phyloP scores from a whole-genome alignment of 1,140 invertebrate genomes.

The Samia ricini region DNA sequence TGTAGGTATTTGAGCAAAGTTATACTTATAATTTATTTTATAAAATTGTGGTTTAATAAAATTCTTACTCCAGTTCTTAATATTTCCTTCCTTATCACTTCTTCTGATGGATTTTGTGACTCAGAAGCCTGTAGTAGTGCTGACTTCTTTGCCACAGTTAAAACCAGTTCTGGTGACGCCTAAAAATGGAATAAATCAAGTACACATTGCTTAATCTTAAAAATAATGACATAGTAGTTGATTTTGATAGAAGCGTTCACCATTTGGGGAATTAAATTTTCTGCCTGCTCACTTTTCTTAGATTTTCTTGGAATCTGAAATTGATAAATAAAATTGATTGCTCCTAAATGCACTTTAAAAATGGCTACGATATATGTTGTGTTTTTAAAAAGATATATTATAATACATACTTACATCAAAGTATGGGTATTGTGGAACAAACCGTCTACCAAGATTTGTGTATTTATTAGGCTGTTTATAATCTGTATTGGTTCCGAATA shows the following conservation, averaged over 20 bases:
- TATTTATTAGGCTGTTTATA: slow-evolving; percentile 28
- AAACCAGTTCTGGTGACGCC: slow-evolving; percentile 46
- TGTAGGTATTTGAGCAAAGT: no score
- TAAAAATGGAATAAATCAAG: no score
- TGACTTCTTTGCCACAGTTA: slow-evolving; percentile 40
- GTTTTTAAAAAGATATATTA: background rate
- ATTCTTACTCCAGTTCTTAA: slow-evolving; percentile 44
- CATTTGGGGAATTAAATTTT: background rate
- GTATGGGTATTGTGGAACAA: slow-evolving; percentile 39
- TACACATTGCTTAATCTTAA: no score
- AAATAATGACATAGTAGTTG: no score
- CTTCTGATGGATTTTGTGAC: slow-evolving; percentile 22
- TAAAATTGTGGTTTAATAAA: no score
- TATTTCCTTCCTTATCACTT: slow-evolving; percentile 31
- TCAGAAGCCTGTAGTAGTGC: slow-evolving; percentile 28
- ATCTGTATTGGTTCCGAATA: slow-evolving; percentile 39
- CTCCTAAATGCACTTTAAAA: background rate
- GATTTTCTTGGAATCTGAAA: background rate
- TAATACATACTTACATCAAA: slow-evolving; percentile 27
- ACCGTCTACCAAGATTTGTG: slow-evolving; percentile 39
- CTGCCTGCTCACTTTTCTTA: background rate
- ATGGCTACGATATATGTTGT: background rate
- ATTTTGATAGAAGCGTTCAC: background rate
- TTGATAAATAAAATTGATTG: background rate
- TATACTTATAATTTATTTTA: no score